Conservation (phyloP, 2,888 invertebrate species). For the Salticus scenicus region DNA sequence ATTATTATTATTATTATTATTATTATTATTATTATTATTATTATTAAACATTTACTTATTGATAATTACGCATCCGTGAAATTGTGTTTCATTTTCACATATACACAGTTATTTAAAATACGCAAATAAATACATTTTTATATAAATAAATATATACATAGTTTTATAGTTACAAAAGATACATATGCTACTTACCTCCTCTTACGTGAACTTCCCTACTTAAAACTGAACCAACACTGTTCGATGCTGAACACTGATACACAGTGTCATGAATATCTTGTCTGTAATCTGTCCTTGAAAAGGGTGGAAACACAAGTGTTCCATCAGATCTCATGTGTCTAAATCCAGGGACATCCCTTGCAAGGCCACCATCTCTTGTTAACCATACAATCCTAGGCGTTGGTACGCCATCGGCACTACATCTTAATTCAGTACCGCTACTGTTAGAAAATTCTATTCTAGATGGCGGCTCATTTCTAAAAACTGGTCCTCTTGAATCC, state of each 20-base stretch:
- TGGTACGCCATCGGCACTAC: slow-evolving; percentile 52
- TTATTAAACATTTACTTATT: no score
- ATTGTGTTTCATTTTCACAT: no score
- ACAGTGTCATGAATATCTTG: slow-evolving; percentile 74
- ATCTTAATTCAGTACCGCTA: slow-evolving; percentile 57
- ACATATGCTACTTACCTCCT: slow-evolving; percentile 73
- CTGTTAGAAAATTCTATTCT: slow-evolving; percentile 60
- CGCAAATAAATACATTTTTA: no score
- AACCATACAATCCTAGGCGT: slow-evolving; percentile 48
- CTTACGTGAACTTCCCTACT: slow-evolving; percentile 74
- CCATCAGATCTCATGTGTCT: slow-evolving; percentile 75
- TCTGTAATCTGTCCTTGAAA: slow-evolving; percentile 73
- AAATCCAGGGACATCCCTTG: slow-evolving; percentile 73
- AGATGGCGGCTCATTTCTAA: slow-evolving; percentile 43
- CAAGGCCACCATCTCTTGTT: slow-evolving; percentile 73
- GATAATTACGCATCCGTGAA: no score
- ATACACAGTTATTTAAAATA: no score
- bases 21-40: no score
- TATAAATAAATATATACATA: no score
- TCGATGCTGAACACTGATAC: slow-evolving; percentile 75
- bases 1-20: no score
- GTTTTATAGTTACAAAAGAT: no score
- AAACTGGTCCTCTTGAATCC: slow-evolving; percentile 48
- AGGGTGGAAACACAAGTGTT: slow-evolving; percentile 75
- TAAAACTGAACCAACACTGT: slow-evolving; percentile 74